phyloP scores from a whole-genome alignment of 2,113 vertebrate species.

The Antechinus stuartii region DNA sequence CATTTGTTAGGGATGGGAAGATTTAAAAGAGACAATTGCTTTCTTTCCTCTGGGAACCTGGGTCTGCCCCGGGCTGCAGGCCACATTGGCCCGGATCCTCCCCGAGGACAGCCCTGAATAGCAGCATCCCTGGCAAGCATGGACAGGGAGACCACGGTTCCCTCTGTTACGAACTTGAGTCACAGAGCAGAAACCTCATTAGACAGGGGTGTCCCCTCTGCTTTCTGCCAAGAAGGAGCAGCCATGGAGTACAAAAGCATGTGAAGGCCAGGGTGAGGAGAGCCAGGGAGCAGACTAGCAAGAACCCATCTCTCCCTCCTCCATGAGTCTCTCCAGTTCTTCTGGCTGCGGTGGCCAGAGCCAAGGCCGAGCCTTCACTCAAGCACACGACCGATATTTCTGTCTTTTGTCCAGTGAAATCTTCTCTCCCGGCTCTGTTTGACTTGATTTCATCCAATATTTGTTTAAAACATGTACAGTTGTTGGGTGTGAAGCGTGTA shows the following conservation, averaged over 20 bases:
- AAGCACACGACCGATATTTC: slow-evolving; percentile 72
- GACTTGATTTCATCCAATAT: slow-evolving; percentile 69
- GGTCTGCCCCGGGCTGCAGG: neutral
- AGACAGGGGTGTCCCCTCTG: neutral
- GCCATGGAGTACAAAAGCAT: slow-evolving; percentile 16
- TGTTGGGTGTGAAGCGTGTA: slow-evolving; percentile 73
- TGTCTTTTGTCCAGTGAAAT: slow-evolving; percentile 74
- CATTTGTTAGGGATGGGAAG: slow-evolving; percentile 7
- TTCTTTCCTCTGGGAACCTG: neutral
- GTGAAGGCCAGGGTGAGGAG: slow-evolving; percentile 9
- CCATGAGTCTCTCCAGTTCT: slow-evolving; percentile 24
- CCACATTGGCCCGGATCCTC: no score
- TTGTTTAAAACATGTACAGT: slow-evolving; percentile 71
- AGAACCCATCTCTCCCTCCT: neutral
- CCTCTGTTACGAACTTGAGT: neutral
- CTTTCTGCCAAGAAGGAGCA: slow-evolving; percentile 16
- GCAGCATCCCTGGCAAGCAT: neutral
- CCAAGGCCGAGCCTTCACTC: slow-evolving; percentile 61
- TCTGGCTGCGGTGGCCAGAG: slow-evolving; percentile 49
- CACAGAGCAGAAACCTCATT: slow-evolving; percentile 9
- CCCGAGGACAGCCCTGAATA: neutral
- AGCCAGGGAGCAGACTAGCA: neutral
- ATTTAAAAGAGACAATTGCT: neutral
- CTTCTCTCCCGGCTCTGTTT: slow-evolving; percentile 57
- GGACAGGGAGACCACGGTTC: slow-evolving; percentile 5